Percentiles rank a stretch among this genome's conserved stretches.
Evolutionary conservation across 2,797 vertebrate species (phyloP).

Genomic region (Sternarchorhynchus goeldii): DNA sequence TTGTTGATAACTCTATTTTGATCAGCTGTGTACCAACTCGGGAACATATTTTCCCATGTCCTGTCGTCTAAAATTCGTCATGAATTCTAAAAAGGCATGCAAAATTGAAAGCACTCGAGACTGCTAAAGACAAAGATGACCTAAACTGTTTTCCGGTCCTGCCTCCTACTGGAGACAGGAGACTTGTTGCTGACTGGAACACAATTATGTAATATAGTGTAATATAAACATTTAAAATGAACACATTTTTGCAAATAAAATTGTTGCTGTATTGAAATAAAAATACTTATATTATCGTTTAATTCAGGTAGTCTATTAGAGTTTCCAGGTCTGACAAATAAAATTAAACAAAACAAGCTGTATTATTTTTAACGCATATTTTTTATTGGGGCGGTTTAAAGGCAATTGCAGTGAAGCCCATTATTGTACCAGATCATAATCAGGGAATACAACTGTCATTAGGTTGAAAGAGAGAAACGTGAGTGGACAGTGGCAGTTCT

Average conservation of each 20-base stretch:
- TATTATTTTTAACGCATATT: background rate
- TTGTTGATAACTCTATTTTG: background rate
- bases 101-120: conserved; percentile 13
- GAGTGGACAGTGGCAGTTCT: background rate
- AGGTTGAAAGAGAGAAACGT: background rate
- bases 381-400: background rate
- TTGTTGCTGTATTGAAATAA: background rate
- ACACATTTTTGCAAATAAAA: background rate
- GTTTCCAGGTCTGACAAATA: too few species aligned
- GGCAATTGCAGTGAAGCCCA: background rate
- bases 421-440: background rate
- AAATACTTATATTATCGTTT: background rate
- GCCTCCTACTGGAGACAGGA: conserved; percentile 24
- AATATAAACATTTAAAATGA: conserved; percentile 18
- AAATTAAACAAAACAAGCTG: background rate
- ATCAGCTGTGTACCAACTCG: conserved; percentile 3
- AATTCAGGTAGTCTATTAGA: too few species aligned
- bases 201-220: conserved; percentile 33
- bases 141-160: conserved; percentile 17
- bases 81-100: background rate
- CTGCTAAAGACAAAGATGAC: conserved; percentile 21
- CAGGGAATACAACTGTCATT: too few species aligned
- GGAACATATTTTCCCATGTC: background rate
- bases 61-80: background rate
- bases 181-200: conserved; percentile 47